A percentile compares a stretch with the other conserved stretches of the same genome.
These are phyloP conservation scores for Xyrauchen texanus DNA, from an alignment of 2,113 vertebrate genomes.

Conservation along the genomic window DNA sequence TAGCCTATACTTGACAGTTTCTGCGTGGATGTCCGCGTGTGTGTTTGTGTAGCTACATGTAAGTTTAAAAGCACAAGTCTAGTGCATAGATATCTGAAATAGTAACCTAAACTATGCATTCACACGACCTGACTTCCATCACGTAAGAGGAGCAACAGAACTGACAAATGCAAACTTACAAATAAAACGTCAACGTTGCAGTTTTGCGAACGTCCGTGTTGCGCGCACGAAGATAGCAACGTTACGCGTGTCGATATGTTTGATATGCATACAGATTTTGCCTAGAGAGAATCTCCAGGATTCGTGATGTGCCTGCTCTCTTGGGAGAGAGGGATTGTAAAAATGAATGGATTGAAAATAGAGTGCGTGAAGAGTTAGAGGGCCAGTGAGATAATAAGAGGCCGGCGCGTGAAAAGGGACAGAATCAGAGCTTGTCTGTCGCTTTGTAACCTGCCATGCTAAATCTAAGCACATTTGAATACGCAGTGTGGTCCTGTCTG, in stretches of 20 bases:
- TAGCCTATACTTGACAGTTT: constrained; percentile 3
- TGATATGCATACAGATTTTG: constrained; percentile 53
- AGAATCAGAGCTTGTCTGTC: constrained; percentile 30
- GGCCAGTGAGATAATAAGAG: constrained; percentile 75
- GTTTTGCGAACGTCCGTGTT: neutral
- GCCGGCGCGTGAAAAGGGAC: constrained; percentile 66
- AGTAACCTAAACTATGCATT: constrained; percentile 57
- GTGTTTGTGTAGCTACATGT: constrained; percentile 35
- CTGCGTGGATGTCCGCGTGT: constrained; percentile 11
- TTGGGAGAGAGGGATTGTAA: constrained; percentile 72
- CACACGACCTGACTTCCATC: constrained; percentile 34
- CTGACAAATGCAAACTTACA: constrained; percentile 33
- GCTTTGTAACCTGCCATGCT: constrained; percentile 33
- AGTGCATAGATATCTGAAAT: constrained; percentile 35
- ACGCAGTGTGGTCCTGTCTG: constrained; percentile 31
- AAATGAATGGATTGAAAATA: constrained; percentile 78
- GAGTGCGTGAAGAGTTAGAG: constrained; percentile 73
- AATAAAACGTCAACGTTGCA: constrained; percentile 40
- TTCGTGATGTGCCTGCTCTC: constrained; percentile 75
- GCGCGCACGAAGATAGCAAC: constrained; percentile 14
- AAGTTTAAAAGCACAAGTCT: constrained; percentile 54
- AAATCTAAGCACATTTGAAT: constrained; percentile 32
- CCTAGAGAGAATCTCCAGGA: constrained; percentile 72
- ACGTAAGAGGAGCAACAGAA: neutral
- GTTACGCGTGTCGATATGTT: constrained; percentile 50